Percentiles rank a stretch among this genome's conserved stretches.
Evolutionary conservation across 2,888 invertebrate species (phyloP).

Genomic region (Myathropa florea): DNA sequence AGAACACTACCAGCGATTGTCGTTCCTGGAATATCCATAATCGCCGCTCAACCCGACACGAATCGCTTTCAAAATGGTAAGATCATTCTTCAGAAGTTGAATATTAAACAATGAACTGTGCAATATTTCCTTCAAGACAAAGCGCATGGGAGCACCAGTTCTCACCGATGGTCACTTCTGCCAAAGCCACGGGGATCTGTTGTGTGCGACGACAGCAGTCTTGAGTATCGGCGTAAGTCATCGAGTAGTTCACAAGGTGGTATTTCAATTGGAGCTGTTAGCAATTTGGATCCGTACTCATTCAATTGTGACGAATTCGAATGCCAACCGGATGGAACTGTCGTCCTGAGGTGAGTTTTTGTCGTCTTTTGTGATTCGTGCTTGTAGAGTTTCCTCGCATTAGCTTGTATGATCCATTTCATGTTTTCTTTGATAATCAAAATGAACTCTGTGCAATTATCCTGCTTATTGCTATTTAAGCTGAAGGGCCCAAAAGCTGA

Average conservation of each 20-base stretch:
- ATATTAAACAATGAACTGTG: not conserved
- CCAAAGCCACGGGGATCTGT: slow-evolving; percentile 81
- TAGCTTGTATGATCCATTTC: not conserved
- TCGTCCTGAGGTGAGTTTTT: slow-evolving; percentile 83
- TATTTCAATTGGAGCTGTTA: slow-evolving; percentile 60
- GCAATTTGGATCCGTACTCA: slow-evolving; percentile 73
- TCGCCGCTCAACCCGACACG: slow-evolving; percentile 89
- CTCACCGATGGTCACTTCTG: slow-evolving; percentile 78
- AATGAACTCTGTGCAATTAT: not conserved
- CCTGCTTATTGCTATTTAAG: too few relatives aligned
- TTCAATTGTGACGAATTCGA: slow-evolving; percentile 81
- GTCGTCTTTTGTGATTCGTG: not conserved
- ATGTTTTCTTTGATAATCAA: too few relatives aligned
- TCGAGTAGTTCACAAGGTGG: slow-evolving; percentile 78
- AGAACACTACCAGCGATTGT: slow-evolving; percentile 94
- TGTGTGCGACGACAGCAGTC: slow-evolving; percentile 79
- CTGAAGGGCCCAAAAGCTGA: too few relatives aligned
- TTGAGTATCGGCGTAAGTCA: slow-evolving; percentile 79
- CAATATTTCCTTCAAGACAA: slow-evolving; percentile 34
- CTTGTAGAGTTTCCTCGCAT: not conserved
- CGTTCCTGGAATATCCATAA: slow-evolving; percentile 90
- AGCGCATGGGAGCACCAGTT: slow-evolving; percentile 68
- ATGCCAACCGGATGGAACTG: slow-evolving; percentile 83
- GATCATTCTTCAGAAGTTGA: slow-evolving; percentile 43
- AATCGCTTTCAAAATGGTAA: slow-evolving; percentile 83